Base-by-base conservation (phyloP, 2,888 invertebrate genomes). In the Alcis repandata region DNA sequence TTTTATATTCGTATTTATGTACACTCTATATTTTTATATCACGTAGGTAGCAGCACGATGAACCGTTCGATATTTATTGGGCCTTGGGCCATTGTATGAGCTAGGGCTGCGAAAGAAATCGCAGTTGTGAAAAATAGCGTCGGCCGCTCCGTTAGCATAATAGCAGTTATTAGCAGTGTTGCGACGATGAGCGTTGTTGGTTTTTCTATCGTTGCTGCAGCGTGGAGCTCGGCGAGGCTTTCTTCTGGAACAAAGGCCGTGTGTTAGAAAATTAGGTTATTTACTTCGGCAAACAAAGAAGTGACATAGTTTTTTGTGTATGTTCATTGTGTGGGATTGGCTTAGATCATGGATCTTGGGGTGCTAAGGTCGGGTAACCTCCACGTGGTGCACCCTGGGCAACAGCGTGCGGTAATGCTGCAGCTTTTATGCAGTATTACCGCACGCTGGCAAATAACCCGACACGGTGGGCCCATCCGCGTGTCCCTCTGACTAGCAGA, bases 191-290 rank as follows among this genome's bases (percentile, higher is more conserved):
- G 52, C 32, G 77, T 73, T 32, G 86, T 76, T n/a, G 89, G 83
- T 2, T 85, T 83, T 13, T 84, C 83, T 9, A 81, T 76, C 1
- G 84, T 76, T 51, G 83, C 80, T 0, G 86, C 86, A 19, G 92
- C 93, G 76, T 94, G 93, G 1, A 94, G 87, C 67, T 94, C 93
- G 0, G 93, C 93, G 59, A 93, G 88, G 76, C 93, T 93, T 89
- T 94, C 92, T 92, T 88, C 90, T 92, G 91, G 63, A 93, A 93
- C 91, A 92, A 92, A 84, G 63, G 67, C 1, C n/a, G 57, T 58
- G 78, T 62, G 70, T 85, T 83, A 87, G 72, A 70, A 22, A 58
- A 48, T n/a, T 48, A 3, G n/a, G 7, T n/a, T 20, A 15, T 15
- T 19, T 10, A 19, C 10, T 11, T 40, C 1, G 6, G 6, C n/a